Conservation (phyloP, 37 sponge, comb jelly and placozoan genomes). For the Hormiphora californensis region DNA sequence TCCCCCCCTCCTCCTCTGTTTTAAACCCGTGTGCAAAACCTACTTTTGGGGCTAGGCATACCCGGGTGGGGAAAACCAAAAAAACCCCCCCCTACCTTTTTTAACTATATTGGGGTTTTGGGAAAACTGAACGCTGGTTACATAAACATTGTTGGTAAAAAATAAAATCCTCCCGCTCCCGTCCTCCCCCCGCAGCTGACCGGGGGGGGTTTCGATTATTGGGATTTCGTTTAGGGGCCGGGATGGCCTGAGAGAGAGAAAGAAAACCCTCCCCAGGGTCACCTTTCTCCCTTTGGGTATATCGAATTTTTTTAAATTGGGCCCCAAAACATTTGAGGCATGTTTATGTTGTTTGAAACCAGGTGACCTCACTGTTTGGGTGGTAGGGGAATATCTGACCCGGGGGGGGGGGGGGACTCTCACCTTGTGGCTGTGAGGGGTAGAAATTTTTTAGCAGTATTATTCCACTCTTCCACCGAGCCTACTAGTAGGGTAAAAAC, state of each 20-base stretch:
- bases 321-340: conserved; percentile 62
- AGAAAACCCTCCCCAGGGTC: conserved; percentile 67
- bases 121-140: no score
- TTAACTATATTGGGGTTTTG: no score
- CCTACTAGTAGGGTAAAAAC: conserved; percentile 52
- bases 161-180: not conserved
- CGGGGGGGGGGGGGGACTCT: no score
- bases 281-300: conserved; percentile 56
- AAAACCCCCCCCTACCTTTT: no score
- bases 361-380: no score
- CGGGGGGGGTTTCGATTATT: conserved; percentile 65
- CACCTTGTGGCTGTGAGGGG: conserved; percentile 64
- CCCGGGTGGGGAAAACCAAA: not conserved
- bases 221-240: conserved; percentile 61
- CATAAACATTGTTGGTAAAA: no score
- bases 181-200: conserved; percentile 66
- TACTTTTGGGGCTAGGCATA: conserved; percentile 74
- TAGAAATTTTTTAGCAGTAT: conserved; percentile 72
- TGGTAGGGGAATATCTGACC: no score
- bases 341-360: no score
- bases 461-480: conserved; percentile 60
- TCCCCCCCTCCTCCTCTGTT: conserved; percentile 75
- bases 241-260: conserved; percentile 61
- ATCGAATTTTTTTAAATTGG: conserved; percentile 54
- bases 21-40: conserved; percentile 64